Evolutionary conservation across 2,888 invertebrate species (phyloP), one percentile per base, ranked within the genome.

Genomic region (Cerastis rubricosa): DNA sequence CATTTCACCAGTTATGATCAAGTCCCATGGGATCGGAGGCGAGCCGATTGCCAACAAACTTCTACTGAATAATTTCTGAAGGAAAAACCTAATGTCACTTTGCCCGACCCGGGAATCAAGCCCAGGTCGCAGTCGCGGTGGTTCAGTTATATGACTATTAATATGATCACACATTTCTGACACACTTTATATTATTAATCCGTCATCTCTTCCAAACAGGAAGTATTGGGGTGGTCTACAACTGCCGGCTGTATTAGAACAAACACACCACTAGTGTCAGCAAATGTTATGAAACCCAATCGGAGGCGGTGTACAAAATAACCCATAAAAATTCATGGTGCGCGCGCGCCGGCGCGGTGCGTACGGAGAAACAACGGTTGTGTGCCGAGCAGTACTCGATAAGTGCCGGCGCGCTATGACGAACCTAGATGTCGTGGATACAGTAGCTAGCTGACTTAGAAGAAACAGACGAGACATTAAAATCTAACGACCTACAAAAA

Each of bases 321-420:
- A 84, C 87, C 88, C 83, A 93, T 94, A 93, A 91, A 93, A 91
- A 93, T 94, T 93, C 94, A 93, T 81, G 83, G 85, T 82, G 91
- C 91, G 90, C 86, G 87, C 84, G 82, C 88, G 80, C 74, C 84
- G 87, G 85, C 78, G 85, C 77, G 84, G 80, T 91, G 89, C 87
- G 90, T 90, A 92, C 92, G 88, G 81, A 90, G 93, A 93, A 93
- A 85, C 90, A 94, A 94, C 94, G 94, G 93, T 92, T 90, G 85
- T 87, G 83, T 73, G 81, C 78, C 83, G 81, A 85, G 85, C 77
- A 78, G 83, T 80, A 76, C 63, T 68, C 84, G 71, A 43, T 12
- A 43, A 54, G 89, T 87, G 85, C 92, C 80, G 90, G 14, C 84
- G 88, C 64, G 61, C 71, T 90, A 76, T 71, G 90, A 76, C 90